Evolutionary conservation across 2,797 vertebrate genomes (phyloP).

Genomic region (Balearica regulorum): DNA sequence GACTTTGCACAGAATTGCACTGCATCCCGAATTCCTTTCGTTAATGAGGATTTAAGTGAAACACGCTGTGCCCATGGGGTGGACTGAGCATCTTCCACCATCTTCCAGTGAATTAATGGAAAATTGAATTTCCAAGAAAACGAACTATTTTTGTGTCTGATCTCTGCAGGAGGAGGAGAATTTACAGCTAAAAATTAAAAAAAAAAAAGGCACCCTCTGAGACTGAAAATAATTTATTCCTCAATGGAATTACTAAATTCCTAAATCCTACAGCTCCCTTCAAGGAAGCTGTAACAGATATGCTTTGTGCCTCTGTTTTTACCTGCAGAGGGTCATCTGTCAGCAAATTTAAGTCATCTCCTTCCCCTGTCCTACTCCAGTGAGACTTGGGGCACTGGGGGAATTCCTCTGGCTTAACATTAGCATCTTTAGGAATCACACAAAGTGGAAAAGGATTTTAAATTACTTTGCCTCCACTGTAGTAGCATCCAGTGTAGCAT

Average conservation of each 20-base stretch:
- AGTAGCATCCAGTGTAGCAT: neutral
- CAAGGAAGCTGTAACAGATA: neutral
- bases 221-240: neutral
- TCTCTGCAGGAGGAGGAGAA: neutral
- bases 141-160: neutral
- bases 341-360: neutral
- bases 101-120: neutral
- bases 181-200: neutral
- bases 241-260: neutral
- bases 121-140: constrained; percentile 7
- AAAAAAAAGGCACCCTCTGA: neutral
- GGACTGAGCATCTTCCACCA: neutral
- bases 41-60: neutral
- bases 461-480: neutral
- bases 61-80: neutral
- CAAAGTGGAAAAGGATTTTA: neutral
- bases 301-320: neutral
- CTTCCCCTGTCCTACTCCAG: neutral
- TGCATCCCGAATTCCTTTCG: neutral
- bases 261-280: neutral
- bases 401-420: neutral
- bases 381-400: neutral
- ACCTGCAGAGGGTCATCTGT: neutral
- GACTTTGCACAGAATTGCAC: neutral
- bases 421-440: neutral